phyloP scores from a whole-genome alignment of 2,888 invertebrate species.

The Hirtodrosophila duncani region DNA sequence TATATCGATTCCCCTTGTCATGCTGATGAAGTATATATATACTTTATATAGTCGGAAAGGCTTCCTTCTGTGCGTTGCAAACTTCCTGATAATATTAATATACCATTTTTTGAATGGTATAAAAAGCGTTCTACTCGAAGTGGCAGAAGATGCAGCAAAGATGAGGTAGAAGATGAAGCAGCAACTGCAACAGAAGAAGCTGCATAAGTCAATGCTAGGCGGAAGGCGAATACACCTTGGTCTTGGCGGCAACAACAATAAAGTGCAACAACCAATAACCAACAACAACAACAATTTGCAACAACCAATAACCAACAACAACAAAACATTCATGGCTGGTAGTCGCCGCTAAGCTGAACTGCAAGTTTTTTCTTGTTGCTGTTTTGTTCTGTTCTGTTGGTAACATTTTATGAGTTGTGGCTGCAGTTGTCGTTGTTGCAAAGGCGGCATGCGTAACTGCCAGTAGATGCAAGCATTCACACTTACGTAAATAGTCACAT shows the following conservation, averaged over 20 bases:
- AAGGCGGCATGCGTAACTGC: slow-evolving; percentile 47
- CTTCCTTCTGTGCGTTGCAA: too few relatives aligned
- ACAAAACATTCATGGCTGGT: slow-evolving; percentile 45
- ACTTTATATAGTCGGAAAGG: too few relatives aligned
- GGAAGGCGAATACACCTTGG: slow-evolving; percentile 62
- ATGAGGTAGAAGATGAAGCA: slow-evolving; percentile 5
- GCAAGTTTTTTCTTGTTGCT: slow-evolving; percentile 12
- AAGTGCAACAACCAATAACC: slow-evolving; percentile 15
- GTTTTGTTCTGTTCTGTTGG: slow-evolving; percentile 36
- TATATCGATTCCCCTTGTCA: too few relatives aligned
- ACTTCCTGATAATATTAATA: too few relatives aligned
- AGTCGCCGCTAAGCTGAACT: too few relatives aligned
- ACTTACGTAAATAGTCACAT: too few relatives aligned
- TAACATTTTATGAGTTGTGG: slow-evolving; percentile 49
- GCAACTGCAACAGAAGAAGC: slow-evolving; percentile 33
- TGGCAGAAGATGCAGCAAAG: too few relatives aligned
- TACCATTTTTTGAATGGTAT: too few relatives aligned
- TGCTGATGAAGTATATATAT: too few relatives aligned
- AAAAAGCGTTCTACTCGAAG: too few relatives aligned
- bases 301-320: slow-evolving; percentile 23
- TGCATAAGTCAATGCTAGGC: slow-evolving; percentile 59
- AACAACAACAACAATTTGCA: slow-evolving; percentile 18
- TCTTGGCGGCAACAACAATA: slow-evolving; percentile 36
- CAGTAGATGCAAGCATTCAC: too few relatives aligned
- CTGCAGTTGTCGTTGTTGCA: slow-evolving; percentile 17